A percentile compares a stretch with the other conserved stretches of the same genome.
Conservation (phyloP, 2,797 vertebrate species). For the Neomorphus geoffroyi region DNA sequence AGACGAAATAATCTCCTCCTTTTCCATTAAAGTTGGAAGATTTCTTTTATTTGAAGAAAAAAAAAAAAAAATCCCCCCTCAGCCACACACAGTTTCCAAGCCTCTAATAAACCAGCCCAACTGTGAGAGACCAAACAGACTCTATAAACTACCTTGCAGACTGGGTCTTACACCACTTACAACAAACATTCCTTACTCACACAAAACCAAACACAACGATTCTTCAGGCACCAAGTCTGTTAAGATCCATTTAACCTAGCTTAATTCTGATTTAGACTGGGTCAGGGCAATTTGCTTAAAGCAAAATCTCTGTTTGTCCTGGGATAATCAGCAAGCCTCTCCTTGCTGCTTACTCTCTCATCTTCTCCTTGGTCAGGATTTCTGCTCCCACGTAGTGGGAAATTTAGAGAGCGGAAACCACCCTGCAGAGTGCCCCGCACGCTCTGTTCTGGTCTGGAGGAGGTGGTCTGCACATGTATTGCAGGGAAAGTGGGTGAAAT, state of each 20-base stretch:
- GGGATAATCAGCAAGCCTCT: not conserved
- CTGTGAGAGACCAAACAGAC: not conserved
- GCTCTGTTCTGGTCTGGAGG: not conserved
- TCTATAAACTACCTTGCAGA: not conserved
- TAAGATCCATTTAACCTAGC: not conserved
- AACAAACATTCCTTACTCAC: not conserved
- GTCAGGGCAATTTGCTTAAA: not conserved
- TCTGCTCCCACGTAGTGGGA: not conserved
- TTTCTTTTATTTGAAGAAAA: not conserved
- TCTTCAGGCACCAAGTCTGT: not conserved
- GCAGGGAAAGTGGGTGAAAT: not conserved
- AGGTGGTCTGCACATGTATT: fast-evolving
- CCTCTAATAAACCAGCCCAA: not conserved
- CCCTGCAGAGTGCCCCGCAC: fast-evolving
- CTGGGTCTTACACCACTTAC: not conserved
- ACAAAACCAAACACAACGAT: not conserved
- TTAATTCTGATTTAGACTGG: not conserved
- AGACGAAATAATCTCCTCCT: no score
- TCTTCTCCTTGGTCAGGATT: not conserved
- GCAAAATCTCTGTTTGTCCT: not conserved
- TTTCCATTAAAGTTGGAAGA: not conserved
- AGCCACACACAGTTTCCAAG: not conserved
- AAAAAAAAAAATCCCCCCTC: not conserved
- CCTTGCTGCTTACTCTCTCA: not conserved
- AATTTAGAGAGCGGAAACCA: not conserved